phyloP scores from a whole-genome alignment of 2,888 invertebrate genomes.

The Campoplex nolae region DNA sequence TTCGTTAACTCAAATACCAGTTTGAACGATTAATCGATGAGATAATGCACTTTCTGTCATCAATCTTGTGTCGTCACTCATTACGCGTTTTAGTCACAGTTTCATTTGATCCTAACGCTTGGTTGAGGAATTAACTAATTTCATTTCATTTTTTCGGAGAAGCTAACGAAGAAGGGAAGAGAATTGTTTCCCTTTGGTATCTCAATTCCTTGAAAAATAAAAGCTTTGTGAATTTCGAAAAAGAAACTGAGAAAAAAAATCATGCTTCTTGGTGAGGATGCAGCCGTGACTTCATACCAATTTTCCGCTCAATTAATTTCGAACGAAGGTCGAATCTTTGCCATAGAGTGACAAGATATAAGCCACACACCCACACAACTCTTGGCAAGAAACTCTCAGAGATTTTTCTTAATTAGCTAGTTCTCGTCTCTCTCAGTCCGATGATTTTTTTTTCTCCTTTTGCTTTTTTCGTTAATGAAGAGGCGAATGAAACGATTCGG shows the following conservation, averaged over 20 bases:
- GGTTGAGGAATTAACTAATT: background rate
- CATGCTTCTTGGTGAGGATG: slow-evolving; percentile 31
- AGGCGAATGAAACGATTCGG: slow-evolving; percentile 49
- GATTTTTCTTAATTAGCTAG: slow-evolving; percentile 59
- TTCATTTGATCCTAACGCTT: background rate
- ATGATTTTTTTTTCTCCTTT: background rate
- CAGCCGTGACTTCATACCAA: slow-evolving; percentile 47
- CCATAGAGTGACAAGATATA: slow-evolving; percentile 32
- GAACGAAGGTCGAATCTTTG: slow-evolving; percentile 58
- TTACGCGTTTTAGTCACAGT: background rate
- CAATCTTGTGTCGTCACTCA: background rate
- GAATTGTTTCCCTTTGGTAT: background rate
- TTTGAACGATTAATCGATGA: slow-evolving; percentile 36
- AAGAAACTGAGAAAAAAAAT: slow-evolving; percentile 3
- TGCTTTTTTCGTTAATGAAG: slow-evolving; percentile 15
- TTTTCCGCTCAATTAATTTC: slow-evolving; percentile 66
- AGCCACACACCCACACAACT: slow-evolving; percentile 18
- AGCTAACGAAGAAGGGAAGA: background rate
- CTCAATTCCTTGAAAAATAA: background rate
- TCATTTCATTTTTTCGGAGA: background rate
- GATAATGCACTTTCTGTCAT: slow-evolving; percentile 45
- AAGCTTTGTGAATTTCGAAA: background rate
- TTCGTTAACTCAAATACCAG: slow-evolving; percentile 42
- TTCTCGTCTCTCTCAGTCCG: slow-evolving; percentile 8
- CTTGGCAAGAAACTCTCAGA: slow-evolving; percentile 1